phyloP scores from a whole-genome alignment of 2,888 invertebrate genomes.

The Odontomyia ornata region DNA sequence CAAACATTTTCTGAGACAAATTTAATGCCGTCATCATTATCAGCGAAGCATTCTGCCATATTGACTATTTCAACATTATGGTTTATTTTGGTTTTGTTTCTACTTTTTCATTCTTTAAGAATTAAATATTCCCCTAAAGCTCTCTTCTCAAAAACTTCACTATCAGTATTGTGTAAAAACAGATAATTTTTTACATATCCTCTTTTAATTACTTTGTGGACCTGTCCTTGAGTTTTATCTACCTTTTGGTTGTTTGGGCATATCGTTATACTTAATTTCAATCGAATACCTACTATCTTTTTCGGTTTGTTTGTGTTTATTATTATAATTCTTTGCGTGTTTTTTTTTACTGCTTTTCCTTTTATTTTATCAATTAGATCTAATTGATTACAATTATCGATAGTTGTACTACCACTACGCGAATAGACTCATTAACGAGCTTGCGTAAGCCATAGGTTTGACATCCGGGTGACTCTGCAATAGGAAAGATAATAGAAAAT shows the following conservation, averaged over 20 bases:
- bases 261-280: no score
- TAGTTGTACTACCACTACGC: conserved; percentile 48
- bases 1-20: no score
- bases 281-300: background rate
- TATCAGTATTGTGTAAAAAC: background rate
- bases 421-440: conserved; percentile 80
- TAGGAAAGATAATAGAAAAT: no score
- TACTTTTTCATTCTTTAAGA: background rate
- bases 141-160: background rate
- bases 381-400: conserved; percentile 36
- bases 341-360: conserved; percentile 27
- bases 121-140: background rate
- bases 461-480: conserved; percentile 96
- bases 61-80: background rate
- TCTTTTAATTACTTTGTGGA: background rate
- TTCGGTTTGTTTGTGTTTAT: background rate
- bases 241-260: background rate
- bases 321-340: background rate
- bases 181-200: background rate
- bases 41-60: background rate
- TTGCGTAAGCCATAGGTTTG: conserved; percentile 97
- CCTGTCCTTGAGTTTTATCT: background rate
- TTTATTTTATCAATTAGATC: conserved; percentile 28
- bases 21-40: background rate
- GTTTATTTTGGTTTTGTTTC: background rate